These are phyloP conservation scores for Dichetophora obliterata DNA, from an alignment of 2,888 invertebrate species.

Conservation along the genomic window DNA sequence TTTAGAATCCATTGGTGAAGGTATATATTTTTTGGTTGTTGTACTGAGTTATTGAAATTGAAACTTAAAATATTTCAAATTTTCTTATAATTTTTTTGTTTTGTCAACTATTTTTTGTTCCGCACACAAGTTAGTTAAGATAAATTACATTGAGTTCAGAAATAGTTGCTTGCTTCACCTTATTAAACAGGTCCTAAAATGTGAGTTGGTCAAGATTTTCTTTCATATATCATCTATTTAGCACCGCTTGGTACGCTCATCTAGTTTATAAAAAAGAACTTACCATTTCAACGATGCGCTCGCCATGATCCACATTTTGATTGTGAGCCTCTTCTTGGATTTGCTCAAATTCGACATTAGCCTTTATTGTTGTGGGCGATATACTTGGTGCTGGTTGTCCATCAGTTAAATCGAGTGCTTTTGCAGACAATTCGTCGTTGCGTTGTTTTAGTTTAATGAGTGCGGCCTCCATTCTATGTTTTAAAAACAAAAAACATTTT, in stretches of 20 bases:
- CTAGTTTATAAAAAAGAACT: constrained; percentile 46
- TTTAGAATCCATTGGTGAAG: too few relatives aligned
- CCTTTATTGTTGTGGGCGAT: constrained; percentile 53
- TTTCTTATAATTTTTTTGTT: too few relatives aligned
- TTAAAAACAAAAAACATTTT: neutral
- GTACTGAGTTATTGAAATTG: too few relatives aligned
- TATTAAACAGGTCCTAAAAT: neutral
- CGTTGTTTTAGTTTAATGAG: constrained; percentile 67
- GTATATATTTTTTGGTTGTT: too few relatives aligned
- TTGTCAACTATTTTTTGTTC: too few relatives aligned
- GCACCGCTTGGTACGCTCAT: neutral
- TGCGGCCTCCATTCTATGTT: constrained; percentile 67
- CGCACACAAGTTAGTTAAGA: too few relatives aligned
- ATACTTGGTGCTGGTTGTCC: constrained; percentile 55
- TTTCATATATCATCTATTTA: neutral
- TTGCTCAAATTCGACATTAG: constrained; percentile 59
- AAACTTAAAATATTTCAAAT: too few relatives aligned
- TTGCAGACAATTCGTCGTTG: constrained; percentile 66
- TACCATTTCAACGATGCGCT: constrained; percentile 70
- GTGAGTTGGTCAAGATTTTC: neutral
- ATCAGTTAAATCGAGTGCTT: constrained; percentile 62
- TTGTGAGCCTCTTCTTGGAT: constrained; percentile 62
- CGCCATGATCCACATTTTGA: constrained; percentile 65
- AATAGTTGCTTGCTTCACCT: neutral
- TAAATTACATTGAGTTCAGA: too few relatives aligned